Conservation (phyloP, 2,797 vertebrate genomes). For the Lemur catta region DNA sequence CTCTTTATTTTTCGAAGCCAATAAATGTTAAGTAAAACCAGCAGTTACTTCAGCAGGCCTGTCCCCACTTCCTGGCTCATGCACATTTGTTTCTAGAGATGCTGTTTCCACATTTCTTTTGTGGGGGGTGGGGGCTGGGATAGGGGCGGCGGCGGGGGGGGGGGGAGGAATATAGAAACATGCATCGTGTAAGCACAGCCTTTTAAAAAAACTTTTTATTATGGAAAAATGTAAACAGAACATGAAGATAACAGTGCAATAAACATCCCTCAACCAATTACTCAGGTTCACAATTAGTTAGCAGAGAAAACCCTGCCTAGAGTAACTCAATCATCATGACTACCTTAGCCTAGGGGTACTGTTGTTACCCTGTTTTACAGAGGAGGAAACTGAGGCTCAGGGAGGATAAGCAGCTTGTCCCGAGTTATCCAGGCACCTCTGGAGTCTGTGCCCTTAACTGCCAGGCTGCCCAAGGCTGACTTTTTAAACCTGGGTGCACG, state of each 20-base stretch:
- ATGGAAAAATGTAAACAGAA: neutral
- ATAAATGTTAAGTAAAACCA: neutral
- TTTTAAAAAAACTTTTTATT: neutral
- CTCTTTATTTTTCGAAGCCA: neutral
- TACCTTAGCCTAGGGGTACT: no score
- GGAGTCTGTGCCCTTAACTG: neutral
- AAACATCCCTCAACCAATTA: neutral
- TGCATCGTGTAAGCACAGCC: neutral
- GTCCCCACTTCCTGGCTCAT: neutral
- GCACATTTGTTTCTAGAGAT: neutral
- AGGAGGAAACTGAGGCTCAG: neutral
- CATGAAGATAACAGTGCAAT: neutral
- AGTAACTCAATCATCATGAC: neutral
- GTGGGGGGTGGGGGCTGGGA: no score
- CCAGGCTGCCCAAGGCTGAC: neutral
- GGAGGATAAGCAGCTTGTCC: neutral
- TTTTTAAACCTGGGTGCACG: neutral
- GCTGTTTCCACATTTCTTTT: neutral
- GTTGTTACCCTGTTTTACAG: neutral
- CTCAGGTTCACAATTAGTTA: neutral
- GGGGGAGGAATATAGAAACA: neutral
- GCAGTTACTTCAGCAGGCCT: neutral
- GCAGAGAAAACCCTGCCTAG: neutral
- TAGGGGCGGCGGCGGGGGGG: no score
- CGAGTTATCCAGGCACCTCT: neutral